Base-by-base conservation (phyloP, 1,140 invertebrate species). In the Pseudomyrmex sp. region DNA sequence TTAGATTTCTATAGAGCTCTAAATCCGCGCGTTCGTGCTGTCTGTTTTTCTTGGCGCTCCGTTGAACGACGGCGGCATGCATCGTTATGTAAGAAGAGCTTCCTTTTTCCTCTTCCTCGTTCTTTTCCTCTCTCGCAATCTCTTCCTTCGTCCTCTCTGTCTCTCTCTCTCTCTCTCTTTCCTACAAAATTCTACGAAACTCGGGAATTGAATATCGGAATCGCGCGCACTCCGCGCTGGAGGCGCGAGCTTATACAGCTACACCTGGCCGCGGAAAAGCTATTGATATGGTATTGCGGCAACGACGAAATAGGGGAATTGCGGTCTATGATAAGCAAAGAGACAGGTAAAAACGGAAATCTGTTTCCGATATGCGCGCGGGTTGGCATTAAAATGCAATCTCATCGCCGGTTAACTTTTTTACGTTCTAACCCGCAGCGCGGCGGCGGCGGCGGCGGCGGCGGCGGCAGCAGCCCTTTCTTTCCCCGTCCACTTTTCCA, bases 371-470 rank as follows among this genome's bases (percentile, higher is more conserved):
- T 90, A 90, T 82, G 66, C 80, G 52, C 70, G 63, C 70, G 58
- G 35, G 70, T 63, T 56, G 76, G 69, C 82, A 90, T 90, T 87
- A 87, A 90, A 90, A 88, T 88, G 84, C 86, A 74, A 88, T 88
- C 82, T 83, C 74, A 84, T 83, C 63, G 48, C 58, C 82, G 62
- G 62, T 76, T 87, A 70, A 89, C 63, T 85, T 85, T 87, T 87
- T 87, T 56, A 80, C 66, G 20, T 70, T 80, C 76, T 80, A 80
- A 80, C 76, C 61, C 74, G 48, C 59, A 75, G 79, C 70, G 48
- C 4, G 35, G 35, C 35, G 35, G 35, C 35, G 26, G 26, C 4
- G 26, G 48, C 4, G 35, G 35, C 35, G 35, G 35, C 35, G 26
- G 26, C 4, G 26, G 4, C 26, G 26, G 44, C 63, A 15, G 63